phyloP scores from a whole-genome alignment of 2,113 vertebrate genomes.

The Craseonycteris thonglongyai region DNA sequence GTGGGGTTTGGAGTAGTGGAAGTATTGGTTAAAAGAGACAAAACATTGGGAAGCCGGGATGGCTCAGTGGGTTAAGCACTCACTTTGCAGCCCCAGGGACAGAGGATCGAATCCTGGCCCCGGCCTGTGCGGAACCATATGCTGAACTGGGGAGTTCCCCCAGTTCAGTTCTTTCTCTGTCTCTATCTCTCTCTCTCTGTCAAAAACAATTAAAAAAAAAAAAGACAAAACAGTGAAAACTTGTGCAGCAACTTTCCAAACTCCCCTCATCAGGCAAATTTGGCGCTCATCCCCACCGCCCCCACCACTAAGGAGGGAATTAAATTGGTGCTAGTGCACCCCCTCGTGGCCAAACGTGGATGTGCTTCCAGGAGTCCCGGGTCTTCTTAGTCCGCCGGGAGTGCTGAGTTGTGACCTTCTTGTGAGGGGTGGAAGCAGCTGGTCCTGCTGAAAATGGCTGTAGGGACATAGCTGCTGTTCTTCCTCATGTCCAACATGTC shows the following conservation, averaged over 20 bases:
- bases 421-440: not conserved
- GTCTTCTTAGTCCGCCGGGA: not conserved
- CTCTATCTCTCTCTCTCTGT: no score
- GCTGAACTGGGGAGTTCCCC: no score
- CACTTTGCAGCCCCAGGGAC: no score
- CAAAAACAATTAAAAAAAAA: no score
- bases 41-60: no score
- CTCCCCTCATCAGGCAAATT: rapidly evolving
- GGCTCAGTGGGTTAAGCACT: no score
- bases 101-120: no score
- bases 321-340: not conserved
- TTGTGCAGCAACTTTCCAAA: not conserved
- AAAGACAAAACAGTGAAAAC: not conserved
- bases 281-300: not conserved
- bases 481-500: conserved; percentile 65
- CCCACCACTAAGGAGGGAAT: not conserved
- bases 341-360: not conserved
- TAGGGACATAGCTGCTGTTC: conserved; percentile 19
- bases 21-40: not conserved
- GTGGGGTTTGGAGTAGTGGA: not conserved
- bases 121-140: no score
- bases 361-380: not conserved
- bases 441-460: conserved; percentile 54
- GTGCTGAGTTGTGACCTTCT: not conserved
- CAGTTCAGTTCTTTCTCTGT: no score